These are phyloP conservation scores for Parasteatoda lunata DNA, from an alignment of 2,888 invertebrate genomes.

Conservation along the genomic window DNA sequence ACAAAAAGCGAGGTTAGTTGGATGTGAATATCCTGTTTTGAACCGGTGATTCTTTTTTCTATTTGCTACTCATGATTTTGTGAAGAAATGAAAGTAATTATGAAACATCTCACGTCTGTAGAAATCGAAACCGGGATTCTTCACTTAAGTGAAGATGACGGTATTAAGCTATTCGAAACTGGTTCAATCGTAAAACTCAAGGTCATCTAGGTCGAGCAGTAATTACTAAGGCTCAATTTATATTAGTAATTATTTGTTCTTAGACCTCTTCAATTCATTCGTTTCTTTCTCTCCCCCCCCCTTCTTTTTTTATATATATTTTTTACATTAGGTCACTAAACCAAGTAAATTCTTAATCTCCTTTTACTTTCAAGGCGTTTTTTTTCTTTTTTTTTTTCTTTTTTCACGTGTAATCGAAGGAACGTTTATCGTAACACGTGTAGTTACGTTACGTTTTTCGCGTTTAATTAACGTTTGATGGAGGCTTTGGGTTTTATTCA, in stretches of 20 bases:
- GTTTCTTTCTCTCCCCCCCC: not conserved
- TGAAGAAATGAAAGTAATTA: no score
- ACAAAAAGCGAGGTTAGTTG: no score
- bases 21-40: no score
- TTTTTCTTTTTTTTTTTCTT: not conserved
- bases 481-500: no score
- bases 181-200: slow-evolving; percentile 7
- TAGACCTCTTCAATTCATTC: slow-evolving; percentile 3
- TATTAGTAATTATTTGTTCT: slow-evolving; percentile 19
- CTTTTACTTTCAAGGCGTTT: not conserved
- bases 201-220: slow-evolving; percentile 37
- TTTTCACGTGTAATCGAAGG: not conserved
- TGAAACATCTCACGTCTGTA: no score
- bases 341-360: slow-evolving; percentile 17
- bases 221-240: slow-evolving; percentile 32
- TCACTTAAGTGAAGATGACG: no score
- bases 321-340: slow-evolving; percentile 51
- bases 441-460: no score
- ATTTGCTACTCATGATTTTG: no score
- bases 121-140: no score
- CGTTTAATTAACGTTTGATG: no score
- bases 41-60: no score
- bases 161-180: not conserved
- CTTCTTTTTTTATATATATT: slow-evolving; percentile 18
- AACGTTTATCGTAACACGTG: not conserved